These are phyloP conservation scores for Hydrolagus colliei DNA, from an alignment of 2,797 vertebrate species.

Conservation along the genomic window DNA sequence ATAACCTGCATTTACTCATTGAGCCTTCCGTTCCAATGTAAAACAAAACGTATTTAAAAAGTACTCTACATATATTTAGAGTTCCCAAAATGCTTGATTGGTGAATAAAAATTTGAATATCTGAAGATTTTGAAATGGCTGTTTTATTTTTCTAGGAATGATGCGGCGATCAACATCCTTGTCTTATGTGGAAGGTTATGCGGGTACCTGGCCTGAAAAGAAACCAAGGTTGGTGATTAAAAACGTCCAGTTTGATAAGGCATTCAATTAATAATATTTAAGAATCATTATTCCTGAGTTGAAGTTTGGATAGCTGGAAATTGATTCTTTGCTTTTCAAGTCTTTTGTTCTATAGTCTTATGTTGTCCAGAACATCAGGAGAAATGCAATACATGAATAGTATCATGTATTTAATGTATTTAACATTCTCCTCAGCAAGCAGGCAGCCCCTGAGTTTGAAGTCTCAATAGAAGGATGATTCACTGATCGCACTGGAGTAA, in stretches of 20 bases:
- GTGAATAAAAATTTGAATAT: neutral
- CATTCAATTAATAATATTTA: too few species aligned
- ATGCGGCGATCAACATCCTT: conserved; percentile 91
- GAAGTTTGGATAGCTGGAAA: neutral
- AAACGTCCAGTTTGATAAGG: too few species aligned
- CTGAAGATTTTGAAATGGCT: conserved; percentile 32
- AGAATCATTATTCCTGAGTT: neutral
- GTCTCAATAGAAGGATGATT: too few species aligned
- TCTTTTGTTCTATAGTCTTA: neutral
- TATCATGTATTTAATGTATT: conserved; percentile 31
- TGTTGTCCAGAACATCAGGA: neutral
- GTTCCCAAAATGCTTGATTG: too few species aligned
- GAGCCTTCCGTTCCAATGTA: neutral
- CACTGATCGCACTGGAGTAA: too few species aligned
- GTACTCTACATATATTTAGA: too few species aligned
- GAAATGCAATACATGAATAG: neutral
- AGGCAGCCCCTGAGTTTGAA: too few species aligned
- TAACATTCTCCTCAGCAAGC: neutral
- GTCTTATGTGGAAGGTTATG: conserved; percentile 89
- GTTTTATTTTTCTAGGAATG: conserved; percentile 60
- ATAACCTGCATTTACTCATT: neutral
- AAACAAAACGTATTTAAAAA: neutral
- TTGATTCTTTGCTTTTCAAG: neutral
- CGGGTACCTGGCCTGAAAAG: conserved; percentile 95
- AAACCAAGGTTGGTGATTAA: conserved; percentile 51